These are phyloP conservation scores for Ceyx cyanopectus DNA, from an alignment of 2,113 vertebrate genomes.

Conservation along the genomic window DNA sequence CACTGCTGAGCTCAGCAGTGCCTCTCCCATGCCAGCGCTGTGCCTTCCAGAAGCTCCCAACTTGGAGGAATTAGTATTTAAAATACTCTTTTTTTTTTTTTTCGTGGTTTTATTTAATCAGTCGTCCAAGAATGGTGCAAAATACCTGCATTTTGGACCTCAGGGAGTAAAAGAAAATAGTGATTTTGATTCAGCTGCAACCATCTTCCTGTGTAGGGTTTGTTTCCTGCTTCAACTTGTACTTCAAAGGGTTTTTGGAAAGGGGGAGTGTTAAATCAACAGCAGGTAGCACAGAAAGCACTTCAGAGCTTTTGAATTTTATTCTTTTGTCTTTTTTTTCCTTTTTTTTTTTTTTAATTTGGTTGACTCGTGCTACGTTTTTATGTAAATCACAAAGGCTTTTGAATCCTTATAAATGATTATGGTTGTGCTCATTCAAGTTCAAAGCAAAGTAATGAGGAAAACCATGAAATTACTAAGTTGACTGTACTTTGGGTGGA, in stretches of 20 bases:
- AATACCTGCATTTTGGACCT: neutral
- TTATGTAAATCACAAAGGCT: neutral
- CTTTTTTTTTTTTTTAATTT: neutral
- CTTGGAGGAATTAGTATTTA: neutral
- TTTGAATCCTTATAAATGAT: neutral
- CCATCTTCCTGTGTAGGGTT: neutral
- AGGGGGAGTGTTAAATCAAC: neutral
- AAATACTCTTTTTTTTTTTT: neutral
- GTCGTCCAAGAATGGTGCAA: neutral
- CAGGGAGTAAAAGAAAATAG: neutral
- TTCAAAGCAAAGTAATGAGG: neutral
- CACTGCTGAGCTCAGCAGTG: neutral
- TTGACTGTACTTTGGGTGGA: neutral
- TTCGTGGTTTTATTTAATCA: neutral
- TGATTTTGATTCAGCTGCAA: neutral
- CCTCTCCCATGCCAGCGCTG: neutral
- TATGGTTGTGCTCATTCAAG: neutral
- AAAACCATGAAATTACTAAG: neutral
- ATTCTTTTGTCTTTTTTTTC: neutral
- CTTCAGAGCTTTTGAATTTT: neutral
- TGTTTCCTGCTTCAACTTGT: neutral
- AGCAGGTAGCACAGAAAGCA: neutral
- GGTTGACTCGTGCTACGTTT: neutral
- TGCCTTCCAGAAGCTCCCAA: neutral
- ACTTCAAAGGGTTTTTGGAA: neutral